Evolutionary conservation across 2,113 vertebrate genomes (phyloP), one percentile per base, ranked within the genome.

Genomic region (Malurus alboscapulatus): DNA sequence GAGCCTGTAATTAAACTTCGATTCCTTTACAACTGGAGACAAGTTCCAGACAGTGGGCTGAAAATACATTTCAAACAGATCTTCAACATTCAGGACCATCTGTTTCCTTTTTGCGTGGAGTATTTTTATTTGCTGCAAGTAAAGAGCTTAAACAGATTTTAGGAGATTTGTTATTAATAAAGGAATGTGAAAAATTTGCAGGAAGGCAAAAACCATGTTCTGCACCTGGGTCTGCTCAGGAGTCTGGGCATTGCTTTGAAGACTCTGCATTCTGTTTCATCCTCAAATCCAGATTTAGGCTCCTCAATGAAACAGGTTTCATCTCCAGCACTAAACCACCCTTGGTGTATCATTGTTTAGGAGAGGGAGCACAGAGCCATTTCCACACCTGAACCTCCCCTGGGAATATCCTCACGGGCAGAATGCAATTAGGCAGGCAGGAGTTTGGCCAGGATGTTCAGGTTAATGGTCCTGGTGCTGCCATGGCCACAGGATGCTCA

Each of bases 11-110:
- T 95, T 92, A 96, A 95, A 96, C 25, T 61, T 34, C 1, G 0
- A 63, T 88, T 94, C 81, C 83, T 94, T 90, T 82, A 89, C 87
- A 95, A 63, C 87, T 63, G 7, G 32, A 96, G 95, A 90, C 81
- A 92, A 88, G n/a, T 86, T 94, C 87, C 93, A 95, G 58, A 88
- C 93, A 62, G 57, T 74, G 85, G 84, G 82, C 16, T 59, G 59
- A 77, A 96, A 96, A 95, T 63, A 77, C 51, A 84, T 93, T 81
- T 87, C n/a, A 54, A 93, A 79, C 67, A 93, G 48, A 63, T 90
- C 84, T 81, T 90, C 68, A 87, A 15, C 82, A 91, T 93, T 80
- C 84, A 38, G 38, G 14, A 73, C 96, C 97, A 98, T 97, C 97
- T 97, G 95, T 81, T 97, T 93, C 92, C 45, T 88, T 91, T 96